Conservation (phyloP, 2,797 vertebrate species). For the Poliocrania exsul region DNA sequence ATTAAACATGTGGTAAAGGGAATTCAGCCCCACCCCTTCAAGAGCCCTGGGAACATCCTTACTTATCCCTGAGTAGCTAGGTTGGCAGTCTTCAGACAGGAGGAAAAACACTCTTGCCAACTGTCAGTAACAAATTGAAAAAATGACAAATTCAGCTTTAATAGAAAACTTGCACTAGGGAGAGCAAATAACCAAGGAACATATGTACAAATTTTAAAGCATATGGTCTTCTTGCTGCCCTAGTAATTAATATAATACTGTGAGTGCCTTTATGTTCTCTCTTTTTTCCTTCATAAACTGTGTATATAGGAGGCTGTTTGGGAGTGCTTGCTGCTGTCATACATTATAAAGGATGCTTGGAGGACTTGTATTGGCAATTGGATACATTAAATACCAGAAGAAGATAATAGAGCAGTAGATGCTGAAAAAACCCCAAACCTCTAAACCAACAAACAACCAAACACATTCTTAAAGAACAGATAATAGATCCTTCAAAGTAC, state of each 20-base stretch:
- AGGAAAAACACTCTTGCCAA: constrained; percentile 5
- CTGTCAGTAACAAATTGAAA: constrained; percentile 17
- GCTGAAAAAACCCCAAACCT: neutral
- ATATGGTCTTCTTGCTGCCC: constrained; percentile 36
- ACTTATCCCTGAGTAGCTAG: neutral
- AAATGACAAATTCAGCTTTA: constrained; percentile 44
- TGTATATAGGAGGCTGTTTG: neutral
- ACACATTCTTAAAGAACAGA: neutral
- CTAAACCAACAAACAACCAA: neutral
- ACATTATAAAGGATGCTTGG: neutral
- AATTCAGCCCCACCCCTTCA: neutral
- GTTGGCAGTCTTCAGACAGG: constrained; percentile 30
- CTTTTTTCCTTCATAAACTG: neutral
- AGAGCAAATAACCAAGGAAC: constrained; percentile 36
- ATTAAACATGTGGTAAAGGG: neutral
- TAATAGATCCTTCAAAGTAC: neutral
- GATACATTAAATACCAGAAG: neutral
- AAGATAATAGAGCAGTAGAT: neutral
- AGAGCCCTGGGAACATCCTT: neutral
- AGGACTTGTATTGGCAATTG: neutral
- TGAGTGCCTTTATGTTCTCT: neutral
- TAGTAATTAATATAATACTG: constrained; percentile 35
- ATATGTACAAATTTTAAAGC: constrained; percentile 45
- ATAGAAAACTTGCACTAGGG: neutral
- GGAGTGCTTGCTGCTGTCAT: neutral